These are phyloP conservation scores for Drosophila takahashii DNA, from an alignment of 1,140 invertebrate species.

Conservation along the genomic window DNA sequence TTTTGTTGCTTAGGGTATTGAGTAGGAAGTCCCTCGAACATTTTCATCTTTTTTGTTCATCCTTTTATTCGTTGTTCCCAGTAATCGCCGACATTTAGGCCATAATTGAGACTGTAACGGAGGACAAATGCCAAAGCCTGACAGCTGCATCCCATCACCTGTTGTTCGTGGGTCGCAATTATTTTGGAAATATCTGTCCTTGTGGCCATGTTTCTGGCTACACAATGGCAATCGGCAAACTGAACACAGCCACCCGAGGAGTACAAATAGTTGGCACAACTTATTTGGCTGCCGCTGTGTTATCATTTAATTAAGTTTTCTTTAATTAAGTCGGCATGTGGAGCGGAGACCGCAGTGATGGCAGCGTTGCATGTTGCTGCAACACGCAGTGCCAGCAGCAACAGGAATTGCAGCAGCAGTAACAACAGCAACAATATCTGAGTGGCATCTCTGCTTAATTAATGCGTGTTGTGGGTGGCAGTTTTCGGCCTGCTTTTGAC, in stretches of 20 bases:
- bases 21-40: neutral
- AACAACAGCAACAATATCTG: slow-evolving; percentile 26
- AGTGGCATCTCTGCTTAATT: slow-evolving; percentile 71
- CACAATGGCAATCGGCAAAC: slow-evolving; percentile 35
- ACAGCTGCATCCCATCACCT: slow-evolving; percentile 12
- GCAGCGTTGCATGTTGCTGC: slow-evolving; percentile 55
- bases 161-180: slow-evolving; percentile 27
- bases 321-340: slow-evolving; percentile 76
- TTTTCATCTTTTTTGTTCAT: slow-evolving; percentile 6
- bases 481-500: neutral
- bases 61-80: slow-evolving; percentile 6
- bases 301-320: slow-evolving; percentile 83
- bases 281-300: slow-evolving; percentile 66
- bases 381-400: slow-evolving; percentile 45
- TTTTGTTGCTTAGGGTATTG: neutral
- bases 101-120: slow-evolving; percentile 28
- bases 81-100: slow-evolving; percentile 32
- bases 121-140: slow-evolving; percentile 13
- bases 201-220: slow-evolving; percentile 29
- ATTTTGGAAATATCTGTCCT: slow-evolving; percentile 34
- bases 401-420: slow-evolving; percentile 16
- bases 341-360: slow-evolving; percentile 44
- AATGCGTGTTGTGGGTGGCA: slow-evolving; percentile 33
- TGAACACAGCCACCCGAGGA: slow-evolving; percentile 18
- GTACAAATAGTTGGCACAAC: slow-evolving; percentile 67